phyloP scores from a whole-genome alignment of 92 coral and sea anemone genomes.

The Parazoanthus darwini region DNA sequence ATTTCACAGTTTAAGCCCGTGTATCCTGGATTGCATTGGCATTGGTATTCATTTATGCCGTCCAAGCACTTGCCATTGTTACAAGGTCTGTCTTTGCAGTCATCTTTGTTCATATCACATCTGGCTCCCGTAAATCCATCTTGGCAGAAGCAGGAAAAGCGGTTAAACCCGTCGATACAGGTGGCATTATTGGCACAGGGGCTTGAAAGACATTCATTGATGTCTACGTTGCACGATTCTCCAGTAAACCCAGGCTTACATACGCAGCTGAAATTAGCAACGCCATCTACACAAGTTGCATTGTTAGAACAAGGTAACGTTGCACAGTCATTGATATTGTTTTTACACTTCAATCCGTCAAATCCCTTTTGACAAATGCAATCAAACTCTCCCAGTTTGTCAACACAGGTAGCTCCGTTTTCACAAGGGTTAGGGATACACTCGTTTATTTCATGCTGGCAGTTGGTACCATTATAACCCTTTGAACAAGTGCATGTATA shows the following conservation, averaged over 20 bases:
- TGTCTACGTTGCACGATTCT: background rate
- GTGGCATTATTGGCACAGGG: constrained; percentile 46
- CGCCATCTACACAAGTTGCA: background rate
- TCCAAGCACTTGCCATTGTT: constrained; percentile 42
- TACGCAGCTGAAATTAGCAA: constrained; percentile 1
- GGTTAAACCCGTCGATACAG: constrained; percentile 23
- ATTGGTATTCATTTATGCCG: constrained; percentile 27
- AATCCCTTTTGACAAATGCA: background rate
- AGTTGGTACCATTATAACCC: constrained; percentile 27
- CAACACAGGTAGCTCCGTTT: constrained; percentile 12
- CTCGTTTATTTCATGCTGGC: constrained; percentile 36
- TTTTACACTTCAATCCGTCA: constrained; percentile 1
- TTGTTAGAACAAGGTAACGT: background rate
- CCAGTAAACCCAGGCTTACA: constrained; percentile 1
- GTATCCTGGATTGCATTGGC: constrained; percentile 31
- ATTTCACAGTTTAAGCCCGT: constrained; percentile 37
- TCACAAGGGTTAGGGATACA: constrained; percentile 41
- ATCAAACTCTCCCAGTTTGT: background rate
- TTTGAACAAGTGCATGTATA: background rate
- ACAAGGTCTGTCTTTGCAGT: constrained; percentile 45
- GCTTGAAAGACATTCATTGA: constrained; percentile 32
- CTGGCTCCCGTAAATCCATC: constrained; percentile 37
- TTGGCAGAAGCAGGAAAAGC: constrained; percentile 29
- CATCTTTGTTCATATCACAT: constrained; percentile 50
- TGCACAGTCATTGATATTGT: constrained; percentile 11